Conservation (phyloP, 2,888 invertebrate genomes). For the Limnephilus lunatus region DNA sequence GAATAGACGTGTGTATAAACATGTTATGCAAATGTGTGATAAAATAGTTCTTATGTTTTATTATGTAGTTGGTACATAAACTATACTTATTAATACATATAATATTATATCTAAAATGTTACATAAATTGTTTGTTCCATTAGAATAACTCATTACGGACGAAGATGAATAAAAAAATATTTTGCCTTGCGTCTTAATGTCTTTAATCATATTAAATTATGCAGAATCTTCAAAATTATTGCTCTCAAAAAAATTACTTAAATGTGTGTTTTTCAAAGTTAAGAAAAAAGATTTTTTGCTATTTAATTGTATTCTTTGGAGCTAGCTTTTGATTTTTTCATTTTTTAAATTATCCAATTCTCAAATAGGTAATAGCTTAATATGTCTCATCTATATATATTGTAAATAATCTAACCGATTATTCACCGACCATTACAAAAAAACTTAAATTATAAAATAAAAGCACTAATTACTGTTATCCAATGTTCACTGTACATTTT, state of each 20-base stretch:
- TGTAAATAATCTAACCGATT: conserved; percentile 5
- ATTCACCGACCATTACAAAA: conserved; percentile 13
- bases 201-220: not conserved
- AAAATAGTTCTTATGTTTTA: not conserved
- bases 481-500: conserved; percentile 7
- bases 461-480: conserved; percentile 21
- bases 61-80: not conserved
- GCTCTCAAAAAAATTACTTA: not conserved
- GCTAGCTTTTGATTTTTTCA: not conserved
- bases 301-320: not conserved
- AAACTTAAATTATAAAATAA: not conserved
- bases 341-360: not conserved
- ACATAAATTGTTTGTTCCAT: not conserved
- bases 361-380: not conserved
- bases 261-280: not conserved
- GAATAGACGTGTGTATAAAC: not conserved
- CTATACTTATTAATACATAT: conserved; percentile 2
- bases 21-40: not conserved
- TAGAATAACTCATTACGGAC: not conserved
- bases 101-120: conserved; percentile 2
- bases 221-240: not conserved
- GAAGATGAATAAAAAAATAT: not conserved
- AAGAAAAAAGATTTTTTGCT: not conserved
- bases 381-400: not conserved
- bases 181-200: not conserved